phyloP scores from a whole-genome alignment of 1,140 invertebrate genomes.

The Neotoxoptera formosana region DNA sequence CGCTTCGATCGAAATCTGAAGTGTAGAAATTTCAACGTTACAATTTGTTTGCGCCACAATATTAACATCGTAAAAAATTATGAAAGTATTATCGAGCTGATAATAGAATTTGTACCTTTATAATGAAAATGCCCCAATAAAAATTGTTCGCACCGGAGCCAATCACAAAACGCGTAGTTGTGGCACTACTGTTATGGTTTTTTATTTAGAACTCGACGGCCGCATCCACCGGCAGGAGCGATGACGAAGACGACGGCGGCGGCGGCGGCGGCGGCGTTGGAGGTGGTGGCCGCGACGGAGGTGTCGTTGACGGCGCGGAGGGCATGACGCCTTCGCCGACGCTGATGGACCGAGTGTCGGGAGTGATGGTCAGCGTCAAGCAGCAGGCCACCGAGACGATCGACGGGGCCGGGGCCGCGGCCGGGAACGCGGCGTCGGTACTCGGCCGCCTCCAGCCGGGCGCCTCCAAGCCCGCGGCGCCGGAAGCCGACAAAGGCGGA shows the following conservation, averaged over 20 bases:
- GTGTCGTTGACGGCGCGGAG: neutral
- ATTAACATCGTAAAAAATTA: neutral
- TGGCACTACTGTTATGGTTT: slow-evolving; percentile 26
- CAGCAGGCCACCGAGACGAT: slow-evolving; percentile 21
- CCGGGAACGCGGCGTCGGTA: neutral
- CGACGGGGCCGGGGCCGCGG: neutral
- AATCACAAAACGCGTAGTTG: neutral
- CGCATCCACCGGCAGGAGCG: no score
- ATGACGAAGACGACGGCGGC: neutral
- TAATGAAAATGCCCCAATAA: neutral
- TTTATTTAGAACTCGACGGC: neutral
- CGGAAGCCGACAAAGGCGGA: neutral
- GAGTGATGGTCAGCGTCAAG: neutral
- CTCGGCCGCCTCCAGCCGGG: neutral
- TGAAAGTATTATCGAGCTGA: neutral
- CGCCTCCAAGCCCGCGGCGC: no score
- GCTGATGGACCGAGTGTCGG: neutral
- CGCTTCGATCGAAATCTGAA: neutral
- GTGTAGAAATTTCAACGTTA: neutral
- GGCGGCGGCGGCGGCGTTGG: no score
- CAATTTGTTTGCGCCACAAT: neutral
- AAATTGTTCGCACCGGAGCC: neutral
- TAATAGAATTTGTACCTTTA: neutral
- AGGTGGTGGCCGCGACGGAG: no score
- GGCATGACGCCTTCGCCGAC: neutral